Base-by-base conservation (phyloP, 30 jellyfish, hydroid and myxozoan species). In the Euphysa ruthae region DNA sequence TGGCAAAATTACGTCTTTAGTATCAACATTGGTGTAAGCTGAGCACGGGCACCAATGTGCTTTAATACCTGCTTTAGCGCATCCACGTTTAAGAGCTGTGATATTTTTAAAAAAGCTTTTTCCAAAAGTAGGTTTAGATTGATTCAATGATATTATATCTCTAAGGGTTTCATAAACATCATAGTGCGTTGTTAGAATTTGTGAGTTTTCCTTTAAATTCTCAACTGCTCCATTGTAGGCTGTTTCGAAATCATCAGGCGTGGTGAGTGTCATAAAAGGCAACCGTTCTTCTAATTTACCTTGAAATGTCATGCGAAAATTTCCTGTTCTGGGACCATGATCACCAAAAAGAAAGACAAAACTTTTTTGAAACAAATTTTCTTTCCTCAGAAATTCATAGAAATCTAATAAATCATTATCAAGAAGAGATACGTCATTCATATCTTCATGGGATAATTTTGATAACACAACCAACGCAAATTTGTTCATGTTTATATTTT, bases 41-140 rank as follows among this genome's bases (percentile, higher is more conserved):
- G 77, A 56, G 58, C 95, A 84, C 4, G 93, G 93, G 52, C 95
- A 84, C 93, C 93, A 84, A 29, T 75, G 79, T 2, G 71, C 91
- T 18, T 77, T 31, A 34, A 84, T 56, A 13, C 94, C 95, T 7
- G 91, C 75, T 20, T 72, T 38, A 7, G 25, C 66, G 35, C 95
- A 84, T 0, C 91, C 77, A 12, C 95, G 71, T 0, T 7, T 32
- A 0, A 34, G 14, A 4, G 70, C 65, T 35, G 77, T 83, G 0
- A 84, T 84, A 42, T 49, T 43, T 15, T 78, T 69, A 32, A 84
- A 77, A 38, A 84, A 73, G 63, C 93, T 76, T 31, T 70, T 82
- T 6, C 95, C 95, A 12, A 35, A 21, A 16, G 31, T 29, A 4
- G 16, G 61, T 5, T 49, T 31, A 27, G 5, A 33, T 6, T 64